Base-by-base conservation (phyloP, 2,113 vertebrate species). In the Hoplias malabaricus region DNA sequence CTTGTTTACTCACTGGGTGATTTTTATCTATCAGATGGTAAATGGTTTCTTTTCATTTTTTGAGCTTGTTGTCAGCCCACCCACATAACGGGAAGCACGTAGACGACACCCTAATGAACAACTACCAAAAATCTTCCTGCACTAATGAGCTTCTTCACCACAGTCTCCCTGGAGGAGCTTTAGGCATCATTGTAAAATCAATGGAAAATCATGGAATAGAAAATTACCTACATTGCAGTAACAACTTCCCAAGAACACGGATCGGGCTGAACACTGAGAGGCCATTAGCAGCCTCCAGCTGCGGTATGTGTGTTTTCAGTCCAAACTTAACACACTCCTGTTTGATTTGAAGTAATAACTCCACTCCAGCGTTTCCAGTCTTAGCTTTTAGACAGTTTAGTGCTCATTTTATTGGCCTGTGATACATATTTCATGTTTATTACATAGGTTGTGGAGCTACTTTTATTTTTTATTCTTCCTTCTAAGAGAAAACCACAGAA, bases 201-300 rank as follows among this genome's bases (percentile, higher is more conserved):
- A 76, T 68, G 54, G 36, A 68, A 57, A 48, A 76, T 63, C 74
- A 29, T 33, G 74, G 66, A 76, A 68, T 68, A 68, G 50, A 68
- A 68, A 76, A 76, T 68, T 68, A 76, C 66, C 53, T 27, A 54
- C 38, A 31, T 53, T 0, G 78, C 61, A 72, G 83, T 77, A 84
- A 80, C 78, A 43, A 73, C 63, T 9, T 50, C 69, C 73, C 31
- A 56, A 59, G 50, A 16, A 40, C 13, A 9, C 19, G 4, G 29
- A 19, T 14, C 16, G 16, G 29, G 12, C 36, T n/a, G 12, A 76
- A 14, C 74, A 14, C 63, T 68, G 50, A 57, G 63, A 68, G 63
- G 67, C 74, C 48, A 76, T 67, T 56, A 67, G 62, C 2, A 19
- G 54, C 14, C 48, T 67, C 62, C 62, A 67, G 73, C 74, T 48